phyloP scores from a whole-genome alignment of 2,797 vertebrate genomes.

The Leptatherina wallacei region DNA sequence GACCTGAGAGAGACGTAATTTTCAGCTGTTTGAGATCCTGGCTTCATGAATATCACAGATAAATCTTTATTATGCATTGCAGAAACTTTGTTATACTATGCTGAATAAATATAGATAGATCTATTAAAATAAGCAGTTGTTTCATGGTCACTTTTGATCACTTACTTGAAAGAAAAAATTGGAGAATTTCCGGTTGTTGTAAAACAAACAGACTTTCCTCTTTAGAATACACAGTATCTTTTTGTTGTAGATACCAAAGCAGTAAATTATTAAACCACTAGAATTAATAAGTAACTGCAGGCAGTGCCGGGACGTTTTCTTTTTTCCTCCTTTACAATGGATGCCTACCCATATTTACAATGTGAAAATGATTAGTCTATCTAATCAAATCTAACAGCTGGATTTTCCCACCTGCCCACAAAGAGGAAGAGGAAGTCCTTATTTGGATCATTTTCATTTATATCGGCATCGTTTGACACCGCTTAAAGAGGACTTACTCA shows the following conservation, averaged over 20 bases:
- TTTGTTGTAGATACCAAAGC: not conserved
- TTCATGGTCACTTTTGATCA: not conserved
- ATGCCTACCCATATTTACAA: constrained; percentile 32
- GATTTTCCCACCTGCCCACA: not conserved
- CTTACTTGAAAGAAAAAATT: not conserved
- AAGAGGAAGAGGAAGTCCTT: constrained; percentile 37
- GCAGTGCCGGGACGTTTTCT: not conserved
- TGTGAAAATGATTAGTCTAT: constrained; percentile 15
- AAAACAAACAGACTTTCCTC: not conserved
- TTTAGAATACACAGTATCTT: not conserved
- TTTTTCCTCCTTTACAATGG: not conserved
- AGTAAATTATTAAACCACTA: not conserved
- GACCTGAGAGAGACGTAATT: too few species aligned
- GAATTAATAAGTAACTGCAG: not conserved
- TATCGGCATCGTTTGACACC: not conserved
- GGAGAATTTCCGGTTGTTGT: constrained; percentile 22
- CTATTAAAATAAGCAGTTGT: not conserved
- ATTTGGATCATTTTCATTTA: constrained; percentile 10
- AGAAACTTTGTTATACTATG: too few species aligned
- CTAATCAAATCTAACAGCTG: not conserved
- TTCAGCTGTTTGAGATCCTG: too few species aligned
- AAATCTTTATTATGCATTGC: too few species aligned
- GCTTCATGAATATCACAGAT: too few species aligned
- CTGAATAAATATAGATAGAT: not conserved
- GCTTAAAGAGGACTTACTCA: too few species aligned